These are phyloP conservation scores for human (Homo sapiens) DNA, from an alignment of 2,113 vertebrate species.

Conservation along the genomic window GRCh38 chr3:3713001-3713500, in stretches of 20 bases:
- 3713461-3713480: background rate
- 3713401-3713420: too few relatives aligned
- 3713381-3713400: background rate
- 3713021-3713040: background rate
- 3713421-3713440: background rate
- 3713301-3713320: background rate
- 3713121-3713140: constrained; percentile 18
- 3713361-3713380: background rate
- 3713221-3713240: constrained; percentile 14
- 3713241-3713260: background rate
- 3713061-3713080: background rate
- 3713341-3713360: background rate
- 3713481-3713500: background rate
- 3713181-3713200: constrained; percentile 29
- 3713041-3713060: background rate
- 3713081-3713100: background rate
- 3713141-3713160: background rate
- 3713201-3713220: constrained; percentile 18
- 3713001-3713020: background rate
- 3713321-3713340: background rate
- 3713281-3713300: background rate
- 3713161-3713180: constrained; percentile 45
- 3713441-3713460: background rate
- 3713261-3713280: background rate
- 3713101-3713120: constrained; percentile 12